Base-by-base conservation (phyloP, 2,888 invertebrate species). In the Melinaea marsaeus region DNA sequence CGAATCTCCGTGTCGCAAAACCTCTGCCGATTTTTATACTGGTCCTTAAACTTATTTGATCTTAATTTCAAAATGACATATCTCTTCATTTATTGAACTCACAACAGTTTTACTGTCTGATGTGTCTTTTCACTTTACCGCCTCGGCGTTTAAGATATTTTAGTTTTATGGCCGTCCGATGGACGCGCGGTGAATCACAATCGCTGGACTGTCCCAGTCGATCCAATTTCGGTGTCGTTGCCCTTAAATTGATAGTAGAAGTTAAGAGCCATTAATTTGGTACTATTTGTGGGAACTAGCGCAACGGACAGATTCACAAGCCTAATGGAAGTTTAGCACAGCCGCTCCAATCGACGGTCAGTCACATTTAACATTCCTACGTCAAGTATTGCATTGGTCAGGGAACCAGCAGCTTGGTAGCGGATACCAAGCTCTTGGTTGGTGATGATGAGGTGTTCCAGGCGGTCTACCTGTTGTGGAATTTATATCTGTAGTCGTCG, bases 401-500 rank as follows among this genome's bases (percentile, higher is more conserved):
- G 68, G 61, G 64, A 56, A 66, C 71, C 71, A 78, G 63, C 79
- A 81, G 77, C 74, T 74, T 77, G 80, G 79, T 73, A 73, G 70
- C 55, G 48, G 48, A 73, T 68, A 74, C 78, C 75, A 80, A 75
- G 75, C 77, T 79, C 75, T 79, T 77, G 74, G 78, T 75, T 64
- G 64, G 42, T 7, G 62, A 61, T 57, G 13, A 42, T 6, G 58
- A 32, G 80, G 79, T 81, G 60, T 42, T 58, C 68, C 68, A 65
- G 69, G 72, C 75, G 80, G 75, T 81, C 86, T 90, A 90, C 97
- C 97, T 97, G 95, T 97, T 97, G 92, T 97, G 97, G 93, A 97
- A 98, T 92, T 98, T 98, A 94, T 97, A 97, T 92, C 97, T 94
- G 94, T 98, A 98, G 93, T 99, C 99, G 91, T 99, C 99, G 71